phyloP scores from a whole-genome alignment of 2,888 invertebrate species.

The Lagria hirta region DNA sequence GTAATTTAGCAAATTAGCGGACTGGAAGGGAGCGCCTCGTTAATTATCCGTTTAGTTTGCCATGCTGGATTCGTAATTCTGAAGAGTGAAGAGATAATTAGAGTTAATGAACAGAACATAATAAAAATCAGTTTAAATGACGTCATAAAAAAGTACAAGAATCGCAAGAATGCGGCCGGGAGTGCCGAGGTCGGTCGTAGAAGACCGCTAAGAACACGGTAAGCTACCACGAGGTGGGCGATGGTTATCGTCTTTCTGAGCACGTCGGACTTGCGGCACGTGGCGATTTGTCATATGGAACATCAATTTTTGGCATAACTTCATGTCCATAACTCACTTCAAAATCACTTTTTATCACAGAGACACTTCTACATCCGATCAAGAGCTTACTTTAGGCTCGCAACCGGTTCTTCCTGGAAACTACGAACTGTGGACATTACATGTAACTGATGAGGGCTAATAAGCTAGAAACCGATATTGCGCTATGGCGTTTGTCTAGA shows the following conservation, averaged over 20 bases:
- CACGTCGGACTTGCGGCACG: slow-evolving; percentile 26
- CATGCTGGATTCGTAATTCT: slow-evolving; percentile 42
- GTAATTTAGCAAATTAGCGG: slow-evolving; percentile 48
- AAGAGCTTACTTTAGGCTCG: no score
- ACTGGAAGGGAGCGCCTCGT: slow-evolving; percentile 42
- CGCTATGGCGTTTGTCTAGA: no score
- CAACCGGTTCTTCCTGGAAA: no score
- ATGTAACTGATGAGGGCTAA: no score
- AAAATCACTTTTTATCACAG: no score
- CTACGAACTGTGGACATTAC: no score
- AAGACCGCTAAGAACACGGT: slow-evolving; percentile 27
- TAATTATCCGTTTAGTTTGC: slow-evolving; percentile 47
- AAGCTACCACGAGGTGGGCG: slow-evolving; percentile 29
- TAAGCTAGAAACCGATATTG: no score
- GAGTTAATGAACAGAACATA: slow-evolving; percentile 44
- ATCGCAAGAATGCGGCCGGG: slow-evolving; percentile 29
- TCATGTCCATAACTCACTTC: no score
- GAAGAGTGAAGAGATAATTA: slow-evolving; percentile 46
- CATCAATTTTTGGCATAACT: slow-evolving; percentile 7
- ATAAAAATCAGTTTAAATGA: slow-evolving; percentile 6
- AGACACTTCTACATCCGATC: no score
- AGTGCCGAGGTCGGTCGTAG: slow-evolving; percentile 31
- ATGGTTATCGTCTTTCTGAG: slow-evolving; percentile 25
- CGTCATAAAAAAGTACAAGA: slow-evolving; percentile 18
- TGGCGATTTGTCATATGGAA: slow-evolving; percentile 18